Base-by-base conservation (phyloP, 1,140 invertebrate species). In the Heliconius melpomene region DNA sequence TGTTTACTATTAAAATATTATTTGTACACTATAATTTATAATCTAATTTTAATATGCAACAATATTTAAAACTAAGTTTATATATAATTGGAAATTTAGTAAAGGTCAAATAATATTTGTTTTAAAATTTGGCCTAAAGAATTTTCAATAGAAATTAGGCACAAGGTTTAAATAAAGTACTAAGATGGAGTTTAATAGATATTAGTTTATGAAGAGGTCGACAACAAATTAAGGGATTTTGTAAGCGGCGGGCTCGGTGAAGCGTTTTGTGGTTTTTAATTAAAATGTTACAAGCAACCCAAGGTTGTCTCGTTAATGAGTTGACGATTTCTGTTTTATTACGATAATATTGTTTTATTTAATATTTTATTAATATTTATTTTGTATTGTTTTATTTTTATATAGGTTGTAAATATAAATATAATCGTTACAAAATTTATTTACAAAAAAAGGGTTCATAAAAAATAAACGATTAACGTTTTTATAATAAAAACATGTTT, bases 181-280 rank as follows among this genome's bases (percentile, higher is more conserved):
- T 46, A 46, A 66, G 75, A 79, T 72, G 52, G 84, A 84, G 72
- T 79, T 86, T 79, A 81, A 79, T 36, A 82, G 79, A 84, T 80
- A 88, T 87, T 85, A 85, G 76, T 81, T 76, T 77, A 77, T 77
- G 70, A n/a, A 74, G 16, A 79, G 66, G 40, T 50, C 46, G 46
- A 75, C 82, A 77, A 82, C 85, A 88, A 91, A 90, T 89, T 87
- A 89, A 88, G 85, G 88, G 88, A 57, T 94, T 93, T 92, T 90
- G 91, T 89, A 93, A 94, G 86, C 85, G 84, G 73, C 82, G 81
- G 84, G 89, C 79, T 82, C 87, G 86, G 36, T 86, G 88, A 87
- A 92, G 87, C 90, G 91, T 91, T 90, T 74, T 85, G 82, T 85
- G 82, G 78, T 87, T 93, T 92, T 90, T 92, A 94, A 93, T 94